Conservation (phyloP, 2,113 vertebrate species). For the Barnardius zonarius region DNA sequence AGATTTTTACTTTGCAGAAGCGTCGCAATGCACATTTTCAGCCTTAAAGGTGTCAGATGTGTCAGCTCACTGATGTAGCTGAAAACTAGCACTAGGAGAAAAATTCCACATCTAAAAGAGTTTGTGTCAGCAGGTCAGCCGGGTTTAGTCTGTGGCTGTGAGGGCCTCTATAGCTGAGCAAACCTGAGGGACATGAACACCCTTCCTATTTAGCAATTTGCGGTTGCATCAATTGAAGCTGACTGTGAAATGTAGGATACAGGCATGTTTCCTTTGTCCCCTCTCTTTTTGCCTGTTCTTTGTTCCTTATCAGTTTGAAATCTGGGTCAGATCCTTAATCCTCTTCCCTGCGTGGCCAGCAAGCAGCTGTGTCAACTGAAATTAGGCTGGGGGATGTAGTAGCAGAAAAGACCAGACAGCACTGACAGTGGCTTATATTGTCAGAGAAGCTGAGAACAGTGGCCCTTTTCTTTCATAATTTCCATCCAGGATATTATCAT, state of each 20-base stretch:
- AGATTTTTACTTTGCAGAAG: neutral
- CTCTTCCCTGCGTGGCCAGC: neutral
- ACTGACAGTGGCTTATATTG: neutral
- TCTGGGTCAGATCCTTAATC: neutral
- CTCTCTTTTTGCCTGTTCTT: neutral
- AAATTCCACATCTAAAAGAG: neutral
- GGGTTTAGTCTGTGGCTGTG: neutral
- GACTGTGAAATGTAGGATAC: neutral
- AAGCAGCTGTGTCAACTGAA: neutral
- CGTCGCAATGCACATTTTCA: accelerated
- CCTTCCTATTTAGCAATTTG: neutral
- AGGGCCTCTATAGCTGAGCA: neutral
- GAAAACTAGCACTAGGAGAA: neutral
- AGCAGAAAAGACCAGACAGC: neutral
- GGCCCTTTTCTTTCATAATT: neutral
- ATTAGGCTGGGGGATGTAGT: neutral
- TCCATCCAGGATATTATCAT: neutral
- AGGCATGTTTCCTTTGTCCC: neutral
- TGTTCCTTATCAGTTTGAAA: neutral
- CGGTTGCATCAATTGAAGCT: neutral
- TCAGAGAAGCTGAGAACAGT: neutral
- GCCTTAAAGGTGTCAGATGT: neutral
- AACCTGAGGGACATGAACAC: neutral
- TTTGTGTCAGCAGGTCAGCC: neutral
- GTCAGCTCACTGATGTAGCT: neutral